Conservation (phyloP, 2,888 invertebrate species). For the Agrenia bidenticulata region DNA sequence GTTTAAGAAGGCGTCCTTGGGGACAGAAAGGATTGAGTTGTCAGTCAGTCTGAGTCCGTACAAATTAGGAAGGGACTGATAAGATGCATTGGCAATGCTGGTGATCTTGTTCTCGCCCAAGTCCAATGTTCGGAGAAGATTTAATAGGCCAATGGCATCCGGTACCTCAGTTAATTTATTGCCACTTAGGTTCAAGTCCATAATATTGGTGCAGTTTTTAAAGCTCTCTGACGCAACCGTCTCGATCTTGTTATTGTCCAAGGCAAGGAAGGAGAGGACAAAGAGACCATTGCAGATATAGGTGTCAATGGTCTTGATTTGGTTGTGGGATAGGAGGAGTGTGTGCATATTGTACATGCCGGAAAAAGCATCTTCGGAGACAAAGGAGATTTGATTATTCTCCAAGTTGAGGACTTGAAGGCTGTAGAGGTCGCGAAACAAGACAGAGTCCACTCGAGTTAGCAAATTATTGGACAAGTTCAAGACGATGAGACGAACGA, state of each 20-base stretch:
- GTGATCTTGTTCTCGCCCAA: constrained; percentile 82
- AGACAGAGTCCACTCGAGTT: constrained; percentile 70
- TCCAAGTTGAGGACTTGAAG: constrained; percentile 77
- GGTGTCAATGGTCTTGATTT: constrained; percentile 71
- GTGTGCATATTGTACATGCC: constrained; percentile 77
- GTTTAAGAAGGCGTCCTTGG: constrained; percentile 75
- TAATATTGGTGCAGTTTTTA: constrained; percentile 74
- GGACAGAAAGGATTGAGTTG: constrained; percentile 78
- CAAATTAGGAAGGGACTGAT: constrained; percentile 75
- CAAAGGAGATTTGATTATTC: constrained; percentile 73
- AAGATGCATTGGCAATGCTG: constrained; percentile 74
- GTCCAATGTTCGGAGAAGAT: constrained; percentile 75
- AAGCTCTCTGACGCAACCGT: constrained; percentile 73
- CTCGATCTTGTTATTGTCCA: constrained; percentile 77
- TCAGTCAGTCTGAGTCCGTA: constrained; percentile 79
- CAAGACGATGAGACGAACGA: constrained; percentile 73
- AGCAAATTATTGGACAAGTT: constrained; percentile 77
- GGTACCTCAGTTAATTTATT: constrained; percentile 77
- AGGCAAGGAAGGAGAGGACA: constrained; percentile 72
- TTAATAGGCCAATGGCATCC: constrained; percentile 70
- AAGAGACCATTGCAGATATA: constrained; percentile 75
- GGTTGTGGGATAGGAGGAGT: constrained; percentile 77
- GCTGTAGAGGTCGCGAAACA: constrained; percentile 73
- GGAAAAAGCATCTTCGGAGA: constrained; percentile 76
- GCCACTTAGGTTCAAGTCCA: constrained; percentile 79